Percentiles rank a stretch among this genome's conserved stretches.
These are phyloP conservation scores for Cydia pomonella DNA, from an alignment of 1,140 invertebrate genomes.

Conservation along the genomic window DNA sequence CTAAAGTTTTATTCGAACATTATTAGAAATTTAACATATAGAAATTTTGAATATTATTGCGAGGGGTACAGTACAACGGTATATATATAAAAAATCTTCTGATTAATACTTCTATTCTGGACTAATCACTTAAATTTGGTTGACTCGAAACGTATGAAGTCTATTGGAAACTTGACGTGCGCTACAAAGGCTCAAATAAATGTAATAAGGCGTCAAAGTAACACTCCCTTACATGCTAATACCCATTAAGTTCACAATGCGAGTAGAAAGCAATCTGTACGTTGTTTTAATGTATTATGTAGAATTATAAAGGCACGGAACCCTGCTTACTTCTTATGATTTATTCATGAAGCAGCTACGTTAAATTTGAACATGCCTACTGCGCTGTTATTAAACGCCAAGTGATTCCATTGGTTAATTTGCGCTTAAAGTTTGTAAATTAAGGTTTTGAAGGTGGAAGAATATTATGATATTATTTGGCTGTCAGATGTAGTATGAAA, in stretches of 20 bases:
- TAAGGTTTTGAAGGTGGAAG: neutral
- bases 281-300: slow-evolving; percentile 79
- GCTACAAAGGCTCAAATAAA: slow-evolving; percentile 20
- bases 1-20: too few species aligned
- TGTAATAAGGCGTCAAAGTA: slow-evolving; percentile 23
- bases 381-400: slow-evolving; percentile 66
- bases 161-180: slow-evolving; percentile 27
- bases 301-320: slow-evolving; percentile 77
- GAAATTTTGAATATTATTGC: too few species aligned
- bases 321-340: slow-evolving; percentile 76
- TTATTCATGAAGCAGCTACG: slow-evolving; percentile 77
- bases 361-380: slow-evolving; percentile 76
- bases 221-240: slow-evolving; percentile 51
- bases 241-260: slow-evolving; percentile 74
- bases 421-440: slow-evolving; percentile 16
- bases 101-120: neutral
- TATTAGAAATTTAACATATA: too few species aligned
- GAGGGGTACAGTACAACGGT: neutral
- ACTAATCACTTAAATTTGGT: neutral
- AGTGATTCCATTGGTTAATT: slow-evolving; percentile 50
- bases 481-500: neutral
- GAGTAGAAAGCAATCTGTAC: slow-evolving; percentile 76
- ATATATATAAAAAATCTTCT: neutral
- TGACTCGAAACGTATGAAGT: slow-evolving; percentile 36
- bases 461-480: neutral